Evolutionary conservation across 2,888 invertebrate genomes (phyloP).

Genomic region (Troglohyphantes excavatus): DNA sequence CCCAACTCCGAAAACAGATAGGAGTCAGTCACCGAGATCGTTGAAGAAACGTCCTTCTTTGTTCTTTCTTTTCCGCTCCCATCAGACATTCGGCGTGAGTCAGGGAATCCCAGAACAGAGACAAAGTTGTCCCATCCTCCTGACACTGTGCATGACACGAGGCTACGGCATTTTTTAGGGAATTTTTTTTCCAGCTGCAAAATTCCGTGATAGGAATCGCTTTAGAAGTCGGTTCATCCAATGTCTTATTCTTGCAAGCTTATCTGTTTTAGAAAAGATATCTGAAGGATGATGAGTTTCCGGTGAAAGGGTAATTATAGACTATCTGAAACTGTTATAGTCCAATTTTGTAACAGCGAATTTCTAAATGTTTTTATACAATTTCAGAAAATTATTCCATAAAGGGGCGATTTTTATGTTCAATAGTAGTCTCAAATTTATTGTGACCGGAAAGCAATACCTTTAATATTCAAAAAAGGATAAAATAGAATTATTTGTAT

Average conservation of each 20-base stretch:
- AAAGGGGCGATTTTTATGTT: too few relatives aligned
- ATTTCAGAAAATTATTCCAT: too few relatives aligned
- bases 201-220: constrained; percentile 9
- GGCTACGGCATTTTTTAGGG: constrained; percentile 18
- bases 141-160: constrained; percentile 55
- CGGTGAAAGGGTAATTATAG: too few relatives aligned
- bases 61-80: constrained; percentile 38
- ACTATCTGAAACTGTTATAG: too few relatives aligned
- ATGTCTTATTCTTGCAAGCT: not conserved
- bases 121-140: constrained; percentile 65
- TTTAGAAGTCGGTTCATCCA: constrained; percentile 1
- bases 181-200: constrained; percentile 32
- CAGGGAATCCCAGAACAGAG: constrained; percentile 57
- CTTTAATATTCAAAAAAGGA: too few relatives aligned
- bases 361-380: too few relatives aligned
- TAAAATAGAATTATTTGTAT: too few relatives aligned
- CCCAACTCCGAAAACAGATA: constrained; percentile 54
- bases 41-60: constrained; percentile 42
- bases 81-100: constrained; percentile 33
- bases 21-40: constrained; percentile 35
- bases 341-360: too few relatives aligned
- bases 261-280: not conserved
- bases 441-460: too few relatives aligned
- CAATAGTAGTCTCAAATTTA: too few relatives aligned
- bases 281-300: not conserved